Evolutionary conservation across 2,797 vertebrate species (phyloP), one percentile per base, ranked within the genome.

Genomic region (Novumbra hubbsi): DNA sequence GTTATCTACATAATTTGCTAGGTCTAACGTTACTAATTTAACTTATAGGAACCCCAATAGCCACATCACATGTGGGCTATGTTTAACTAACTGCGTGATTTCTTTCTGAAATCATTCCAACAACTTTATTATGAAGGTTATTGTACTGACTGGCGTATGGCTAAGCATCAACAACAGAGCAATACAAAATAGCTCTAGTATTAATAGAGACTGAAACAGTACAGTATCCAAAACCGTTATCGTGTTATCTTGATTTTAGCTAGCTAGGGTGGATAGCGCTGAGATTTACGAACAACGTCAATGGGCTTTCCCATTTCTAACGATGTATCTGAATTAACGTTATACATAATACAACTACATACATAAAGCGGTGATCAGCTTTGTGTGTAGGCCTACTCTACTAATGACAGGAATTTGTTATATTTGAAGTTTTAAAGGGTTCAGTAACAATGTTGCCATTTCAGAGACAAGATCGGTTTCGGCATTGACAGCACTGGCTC

Each of bases 381-480:
- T 7, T 38, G 34, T 45, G 41, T 45, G 11, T 34, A 34, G 32
- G 32, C 32, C 32, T 34, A 5, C 32, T 34, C 2, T 34, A 34
- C 32, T 2, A 34, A 34, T 34, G 41, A 45, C 41, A 57, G n/a
- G n/a, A 9, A 24, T 57, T 76, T 80, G 85, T 81, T 73, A 70
- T 64, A 71, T 68, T 1, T 49, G 71, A 78, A 82, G 73, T 81
- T 79, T 76, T 82, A 73, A 76, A 64, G 79, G 72, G 79, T 78
- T 84, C 81, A 38, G 80, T 78, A 77, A 72, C 79, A 74, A 76
- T 50, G 76, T 70, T 74, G 67, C 76, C 70, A 6, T 64, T 80
- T 84, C 32, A 84, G 85, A 85, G 82, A 86, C 84, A 84, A 86
- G 81, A 78, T 76, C 82, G 83, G 80, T 75, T 80, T 34, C 70